A percentile compares a stretch with the other conserved stretches of the same genome.
Evolutionary conservation across 2,113 vertebrate genomes (phyloP).

Genomic region (Eolophus roseicapilla): DNA sequence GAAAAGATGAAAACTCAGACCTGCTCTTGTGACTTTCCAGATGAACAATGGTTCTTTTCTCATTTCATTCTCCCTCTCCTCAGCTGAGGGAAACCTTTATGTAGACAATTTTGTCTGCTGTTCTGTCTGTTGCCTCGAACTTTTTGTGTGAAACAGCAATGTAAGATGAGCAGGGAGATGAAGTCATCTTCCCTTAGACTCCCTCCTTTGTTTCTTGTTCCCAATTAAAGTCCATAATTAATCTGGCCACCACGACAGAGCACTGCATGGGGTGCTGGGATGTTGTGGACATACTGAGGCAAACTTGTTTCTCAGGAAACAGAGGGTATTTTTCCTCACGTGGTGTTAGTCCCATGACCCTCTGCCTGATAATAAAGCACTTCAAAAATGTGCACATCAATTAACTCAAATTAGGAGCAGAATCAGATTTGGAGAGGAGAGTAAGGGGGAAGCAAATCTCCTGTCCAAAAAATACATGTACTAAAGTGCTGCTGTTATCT

Average conservation of each 20-base stretch:
- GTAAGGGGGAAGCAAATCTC: neutral
- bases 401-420: neutral
- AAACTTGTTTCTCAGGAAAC: conserved; percentile 17
- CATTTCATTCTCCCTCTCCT: neutral
- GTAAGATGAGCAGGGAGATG: conserved; percentile 46
- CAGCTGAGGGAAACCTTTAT: neutral
- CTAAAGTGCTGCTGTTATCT: neutral
- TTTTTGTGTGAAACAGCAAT: conserved; percentile 22
- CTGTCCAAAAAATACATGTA: neutral
- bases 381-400: neutral
- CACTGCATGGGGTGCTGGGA: neutral
- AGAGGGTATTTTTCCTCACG: neutral
- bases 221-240: conserved; percentile 64
- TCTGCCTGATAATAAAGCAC: neutral
- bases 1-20: neutral
- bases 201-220: conserved; percentile 50
- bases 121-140: neutral
- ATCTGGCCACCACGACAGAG: neutral
- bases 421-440: neutral
- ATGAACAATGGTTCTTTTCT: conserved; percentile 3
- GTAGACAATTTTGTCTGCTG: conserved; percentile 19
- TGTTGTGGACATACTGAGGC: neutral
- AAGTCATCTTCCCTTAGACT: conserved; percentile 40
- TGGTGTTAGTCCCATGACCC: neutral
- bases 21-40: neutral